Conservation (phyloP, 1,140 invertebrate genomes). For the Hycleus cichorii region DNA sequence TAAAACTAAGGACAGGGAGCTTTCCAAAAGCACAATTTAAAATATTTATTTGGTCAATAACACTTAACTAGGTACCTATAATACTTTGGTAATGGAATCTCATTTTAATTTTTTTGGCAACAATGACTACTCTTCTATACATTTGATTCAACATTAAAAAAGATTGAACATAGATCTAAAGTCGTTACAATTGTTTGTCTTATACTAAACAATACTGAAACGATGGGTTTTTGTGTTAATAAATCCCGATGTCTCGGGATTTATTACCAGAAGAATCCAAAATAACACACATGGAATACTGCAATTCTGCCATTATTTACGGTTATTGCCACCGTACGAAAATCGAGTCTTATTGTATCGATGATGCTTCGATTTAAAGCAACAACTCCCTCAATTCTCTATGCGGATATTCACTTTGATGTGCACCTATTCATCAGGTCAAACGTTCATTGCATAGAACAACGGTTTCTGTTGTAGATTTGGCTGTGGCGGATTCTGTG, state of each 20-base stretch:
- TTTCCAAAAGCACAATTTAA: constrained; percentile 17
- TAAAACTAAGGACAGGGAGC: not conserved
- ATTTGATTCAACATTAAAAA: constrained; percentile 29
- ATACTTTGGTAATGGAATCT: constrained; percentile 43
- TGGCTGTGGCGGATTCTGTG: constrained; percentile 29
- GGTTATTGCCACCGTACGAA: constrained; percentile 34
- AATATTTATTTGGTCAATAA: constrained; percentile 37
- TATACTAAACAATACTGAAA: not conserved
- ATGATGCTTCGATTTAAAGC: constrained; percentile 21
- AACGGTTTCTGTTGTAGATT: constrained; percentile 41
- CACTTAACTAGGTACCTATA: constrained; percentile 36
- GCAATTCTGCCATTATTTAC: constrained; percentile 21
- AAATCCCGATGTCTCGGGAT: not conserved
- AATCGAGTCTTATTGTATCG: constrained; percentile 14
- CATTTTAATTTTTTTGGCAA: constrained; percentile 38
- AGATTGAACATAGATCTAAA: constrained; percentile 1
- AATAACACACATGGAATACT: constrained; percentile 8
- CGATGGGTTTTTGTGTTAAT: not conserved
- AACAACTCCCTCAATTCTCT: not conserved
- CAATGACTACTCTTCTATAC: constrained; percentile 36
- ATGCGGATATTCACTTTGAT: constrained; percentile 27
- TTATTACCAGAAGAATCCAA: not conserved
- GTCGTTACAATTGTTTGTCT: not conserved
- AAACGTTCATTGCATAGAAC: constrained; percentile 55
- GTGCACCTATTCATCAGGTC: constrained; percentile 47